Conservation (phyloP, 2,113 vertebrate species). For the Hirundichthys speculiger region DNA sequence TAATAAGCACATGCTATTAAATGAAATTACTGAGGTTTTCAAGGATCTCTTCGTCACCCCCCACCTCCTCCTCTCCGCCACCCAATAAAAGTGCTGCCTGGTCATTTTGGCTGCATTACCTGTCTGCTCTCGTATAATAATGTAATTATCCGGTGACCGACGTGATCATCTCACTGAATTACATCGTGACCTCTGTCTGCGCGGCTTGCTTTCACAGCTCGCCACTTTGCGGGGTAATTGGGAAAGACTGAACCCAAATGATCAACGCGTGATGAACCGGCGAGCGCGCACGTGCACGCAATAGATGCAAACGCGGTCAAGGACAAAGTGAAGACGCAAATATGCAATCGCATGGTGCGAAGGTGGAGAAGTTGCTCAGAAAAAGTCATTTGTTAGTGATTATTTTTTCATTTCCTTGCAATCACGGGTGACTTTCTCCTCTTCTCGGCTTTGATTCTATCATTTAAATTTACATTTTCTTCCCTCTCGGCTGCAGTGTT, state of each 20-base stretch:
- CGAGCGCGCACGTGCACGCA: constrained; percentile 37
- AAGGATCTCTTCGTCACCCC: constrained; percentile 31
- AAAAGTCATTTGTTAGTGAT: constrained; percentile 16
- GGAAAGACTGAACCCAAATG: constrained; percentile 61
- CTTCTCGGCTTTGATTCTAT: constrained; percentile 20
- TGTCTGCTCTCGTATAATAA: constrained; percentile 70
- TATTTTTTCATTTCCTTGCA: constrained; percentile 14
- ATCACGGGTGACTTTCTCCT: constrained; percentile 10
- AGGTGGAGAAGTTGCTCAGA: background rate
- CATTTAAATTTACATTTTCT: constrained; percentile 43
- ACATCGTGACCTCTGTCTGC: constrained; percentile 68
- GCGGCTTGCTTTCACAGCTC: constrained; percentile 66
- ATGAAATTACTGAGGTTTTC: constrained; percentile 64
- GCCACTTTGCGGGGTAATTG: constrained; percentile 59
- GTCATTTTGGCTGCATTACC: constrained; percentile 71
- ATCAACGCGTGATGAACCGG: constrained; percentile 56
- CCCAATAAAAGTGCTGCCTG: constrained; percentile 61
- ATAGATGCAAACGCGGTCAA: constrained; percentile 47
- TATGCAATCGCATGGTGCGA: background rate
- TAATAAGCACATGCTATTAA: constrained; percentile 59
- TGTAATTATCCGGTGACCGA: constrained; percentile 67
- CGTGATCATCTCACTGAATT: constrained; percentile 69
- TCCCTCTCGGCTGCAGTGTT: constrained; percentile 27
- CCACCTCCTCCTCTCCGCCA: background rate
- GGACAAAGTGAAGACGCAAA: constrained; percentile 32